Percentiles rank a stretch among this genome's conserved stretches.
Conservation (phyloP, 2,888 invertebrate genomes). For the Drosophila sordidapex region DNA sequence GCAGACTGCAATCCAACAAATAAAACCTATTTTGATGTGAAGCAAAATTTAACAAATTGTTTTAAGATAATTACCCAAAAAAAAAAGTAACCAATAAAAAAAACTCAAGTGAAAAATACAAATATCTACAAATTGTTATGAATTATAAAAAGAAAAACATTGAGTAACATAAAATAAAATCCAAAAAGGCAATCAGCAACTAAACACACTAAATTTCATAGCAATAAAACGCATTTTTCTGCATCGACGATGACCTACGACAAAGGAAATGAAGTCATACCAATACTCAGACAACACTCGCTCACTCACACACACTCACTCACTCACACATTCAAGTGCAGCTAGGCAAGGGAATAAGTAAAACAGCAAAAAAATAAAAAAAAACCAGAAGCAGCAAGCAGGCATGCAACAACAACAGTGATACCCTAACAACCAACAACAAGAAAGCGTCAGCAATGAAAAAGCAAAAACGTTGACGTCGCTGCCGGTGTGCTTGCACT, state of each 20-base stretch:
- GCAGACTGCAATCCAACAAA: conserved; percentile 13
- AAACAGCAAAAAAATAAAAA: conserved; percentile 50
- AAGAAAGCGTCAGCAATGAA: conserved; percentile 57
- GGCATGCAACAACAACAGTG: conserved; percentile 42
- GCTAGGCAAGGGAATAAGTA: conserved; percentile 66
- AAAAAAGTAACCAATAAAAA: neutral
- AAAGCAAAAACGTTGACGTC: conserved; percentile 46
- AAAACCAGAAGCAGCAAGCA: conserved; percentile 31
- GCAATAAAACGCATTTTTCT: conserved; percentile 67
- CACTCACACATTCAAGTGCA: conserved; percentile 50
- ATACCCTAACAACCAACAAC: conserved; percentile 50
- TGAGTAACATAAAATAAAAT: conserved; percentile 1
- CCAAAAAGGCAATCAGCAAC: conserved; percentile 3
- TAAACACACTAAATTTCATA: conserved; percentile 20
- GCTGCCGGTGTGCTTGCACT: conserved; percentile 53
- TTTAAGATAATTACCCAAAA: conserved; percentile 8
- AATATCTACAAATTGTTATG: neutral
- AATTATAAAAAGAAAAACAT: neutral
- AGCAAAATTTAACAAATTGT: conserved; percentile 18
- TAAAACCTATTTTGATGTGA: conserved; percentile 31
- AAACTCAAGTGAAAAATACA: conserved; percentile 26
- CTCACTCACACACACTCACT: conserved; percentile 13
- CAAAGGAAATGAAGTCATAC: conserved; percentile 84
- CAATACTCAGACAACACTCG: conserved; percentile 54
- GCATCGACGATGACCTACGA: conserved; percentile 83